Conservation (phyloP, 1,140 invertebrate genomes). For the Cepaea nemoralis region DNA sequence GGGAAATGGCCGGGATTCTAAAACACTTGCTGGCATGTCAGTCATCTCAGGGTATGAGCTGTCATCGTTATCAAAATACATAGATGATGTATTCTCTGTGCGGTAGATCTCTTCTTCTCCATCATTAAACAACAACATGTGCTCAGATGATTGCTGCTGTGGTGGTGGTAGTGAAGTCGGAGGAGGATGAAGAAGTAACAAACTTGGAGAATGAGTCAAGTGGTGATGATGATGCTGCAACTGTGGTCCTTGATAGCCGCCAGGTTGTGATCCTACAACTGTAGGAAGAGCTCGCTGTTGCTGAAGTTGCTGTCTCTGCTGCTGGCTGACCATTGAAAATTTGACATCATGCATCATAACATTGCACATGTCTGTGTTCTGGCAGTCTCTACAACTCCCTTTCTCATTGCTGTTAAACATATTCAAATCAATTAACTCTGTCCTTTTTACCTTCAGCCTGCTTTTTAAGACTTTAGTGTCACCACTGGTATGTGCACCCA, state of each 20-base stretch:
- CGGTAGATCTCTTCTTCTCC: constrained; percentile 74
- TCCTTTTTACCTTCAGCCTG: constrained; percentile 41
- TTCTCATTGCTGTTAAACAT: constrained; percentile 70
- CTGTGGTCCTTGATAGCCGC: constrained; percentile 2
- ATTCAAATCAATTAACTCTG: constrained; percentile 50
- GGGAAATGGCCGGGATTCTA: constrained; percentile 44
- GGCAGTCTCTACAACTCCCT: constrained; percentile 70
- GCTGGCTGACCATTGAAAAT: constrained; percentile 53
- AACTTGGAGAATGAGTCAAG: background rate
- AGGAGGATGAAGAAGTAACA: constrained; percentile 30
- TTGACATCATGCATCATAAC: constrained; percentile 69
- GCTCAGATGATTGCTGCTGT: constrained; percentile 46
- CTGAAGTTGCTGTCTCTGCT: constrained; percentile 62
- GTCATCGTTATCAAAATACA: constrained; percentile 78
- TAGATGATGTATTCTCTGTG: constrained; percentile 77
- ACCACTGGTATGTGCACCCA: constrained; percentile 3
- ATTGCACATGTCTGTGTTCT: constrained; percentile 69
- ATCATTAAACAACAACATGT: constrained; percentile 65
- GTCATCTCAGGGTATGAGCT: constrained; percentile 76
- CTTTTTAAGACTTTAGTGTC: constrained; percentile 28
- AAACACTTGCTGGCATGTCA: constrained; percentile 67
- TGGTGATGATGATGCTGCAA: constrained; percentile 21
- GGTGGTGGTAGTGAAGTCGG: constrained; percentile 27
- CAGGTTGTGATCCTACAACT: background rate
- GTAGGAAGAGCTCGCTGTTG: constrained; percentile 29